A percentile compares a stretch with the other conserved stretches of the same genome.
Conservation (phyloP, 2,113 vertebrate species). For the Mixornis gularis region DNA sequence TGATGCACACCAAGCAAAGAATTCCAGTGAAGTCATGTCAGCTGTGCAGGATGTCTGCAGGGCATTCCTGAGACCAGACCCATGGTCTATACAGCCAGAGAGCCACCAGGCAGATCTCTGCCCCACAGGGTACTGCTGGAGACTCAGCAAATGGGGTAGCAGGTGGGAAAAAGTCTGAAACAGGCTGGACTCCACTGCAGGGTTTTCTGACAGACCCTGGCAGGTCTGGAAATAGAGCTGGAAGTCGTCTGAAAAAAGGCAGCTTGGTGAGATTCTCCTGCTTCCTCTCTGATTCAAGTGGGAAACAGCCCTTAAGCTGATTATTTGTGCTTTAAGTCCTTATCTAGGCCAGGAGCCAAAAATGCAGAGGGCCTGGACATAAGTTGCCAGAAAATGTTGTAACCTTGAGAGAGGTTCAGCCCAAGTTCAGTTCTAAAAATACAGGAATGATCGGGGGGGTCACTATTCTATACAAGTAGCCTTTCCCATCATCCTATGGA, state of each 20-base stretch:
- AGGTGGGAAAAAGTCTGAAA: not conserved
- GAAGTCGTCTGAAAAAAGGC: not conserved
- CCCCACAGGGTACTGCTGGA: not conserved
- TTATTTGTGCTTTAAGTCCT: conserved; percentile 23
- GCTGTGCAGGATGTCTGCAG: not conserved
- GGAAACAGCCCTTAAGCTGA: not conserved
- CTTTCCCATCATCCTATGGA: not conserved
- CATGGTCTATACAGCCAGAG: rapidly evolving
- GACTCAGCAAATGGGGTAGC: not conserved
- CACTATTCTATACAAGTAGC: not conserved
- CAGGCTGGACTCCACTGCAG: not conserved
- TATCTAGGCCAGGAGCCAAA: conserved; percentile 33
- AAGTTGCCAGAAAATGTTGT: conserved; percentile 6
- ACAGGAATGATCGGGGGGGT: not conserved
- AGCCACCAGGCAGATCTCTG: not conserved
- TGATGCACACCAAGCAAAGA: not conserved
- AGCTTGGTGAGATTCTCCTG: not conserved
- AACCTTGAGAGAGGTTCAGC: conserved; percentile 47
- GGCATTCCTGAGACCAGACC: not conserved
- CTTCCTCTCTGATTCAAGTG: not conserved
- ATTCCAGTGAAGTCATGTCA: not conserved
- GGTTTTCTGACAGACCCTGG: rapidly evolving
- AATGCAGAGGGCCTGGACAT: not conserved
- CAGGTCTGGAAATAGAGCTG: not conserved
- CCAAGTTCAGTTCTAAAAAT: conserved; percentile 62